phyloP scores from a whole-genome alignment of 2,797 vertebrate genomes.

The Gallinago stenura region DNA sequence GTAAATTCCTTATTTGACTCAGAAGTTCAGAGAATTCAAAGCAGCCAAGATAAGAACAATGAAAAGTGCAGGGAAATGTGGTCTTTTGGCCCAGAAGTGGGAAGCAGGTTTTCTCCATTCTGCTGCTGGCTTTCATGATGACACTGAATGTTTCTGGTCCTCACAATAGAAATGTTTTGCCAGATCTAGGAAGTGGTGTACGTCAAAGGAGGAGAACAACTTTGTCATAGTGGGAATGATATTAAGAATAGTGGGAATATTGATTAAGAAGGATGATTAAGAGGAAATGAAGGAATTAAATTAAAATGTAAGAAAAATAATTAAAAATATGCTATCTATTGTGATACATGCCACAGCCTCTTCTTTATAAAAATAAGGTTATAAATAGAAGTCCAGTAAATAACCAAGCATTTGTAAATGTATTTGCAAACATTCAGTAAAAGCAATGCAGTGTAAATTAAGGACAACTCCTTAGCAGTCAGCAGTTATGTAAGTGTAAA shows the following conservation, averaged over 20 bases:
- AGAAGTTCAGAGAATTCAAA: neutral
- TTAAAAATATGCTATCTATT: neutral
- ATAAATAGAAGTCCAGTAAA: neutral
- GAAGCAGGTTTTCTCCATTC: neutral
- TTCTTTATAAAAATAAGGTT: neutral
- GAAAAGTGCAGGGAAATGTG: neutral
- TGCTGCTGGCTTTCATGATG: neutral
- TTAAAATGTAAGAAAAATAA: neutral
- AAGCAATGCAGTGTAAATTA: slow-evolving; percentile 36
- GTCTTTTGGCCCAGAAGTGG: neutral
- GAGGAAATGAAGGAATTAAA: neutral
- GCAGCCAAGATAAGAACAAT: neutral
- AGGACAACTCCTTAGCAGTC: slow-evolving; percentile 27
- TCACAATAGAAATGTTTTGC: neutral
- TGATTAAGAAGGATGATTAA: neutral
- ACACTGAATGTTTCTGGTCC: neutral
- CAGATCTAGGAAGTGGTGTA: neutral
- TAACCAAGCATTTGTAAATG: neutral
- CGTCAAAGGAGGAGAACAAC: neutral
- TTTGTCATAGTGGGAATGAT: neutral
- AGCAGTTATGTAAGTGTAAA: slow-evolving; percentile 52
- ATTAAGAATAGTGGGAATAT: neutral
- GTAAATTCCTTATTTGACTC: neutral
- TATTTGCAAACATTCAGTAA: neutral
- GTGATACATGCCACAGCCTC: neutral